Evolutionary conservation across 2,113 vertebrate species (phyloP).

Genomic region (Carassius auratus): DNA sequence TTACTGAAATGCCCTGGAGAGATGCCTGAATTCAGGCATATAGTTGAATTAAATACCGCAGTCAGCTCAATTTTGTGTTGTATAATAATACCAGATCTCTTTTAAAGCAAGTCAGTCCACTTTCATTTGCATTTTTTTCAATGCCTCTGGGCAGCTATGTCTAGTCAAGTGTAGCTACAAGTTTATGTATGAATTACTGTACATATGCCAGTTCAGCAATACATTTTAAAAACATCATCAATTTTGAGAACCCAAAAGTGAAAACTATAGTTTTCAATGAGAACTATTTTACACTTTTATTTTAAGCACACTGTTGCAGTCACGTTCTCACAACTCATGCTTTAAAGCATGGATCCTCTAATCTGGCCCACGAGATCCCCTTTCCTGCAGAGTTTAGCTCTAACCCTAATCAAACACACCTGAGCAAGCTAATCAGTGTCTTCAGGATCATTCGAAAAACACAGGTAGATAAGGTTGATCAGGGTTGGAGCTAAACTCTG

Average conservation of each 20-base stretch:
- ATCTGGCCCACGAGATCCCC: too few species aligned
- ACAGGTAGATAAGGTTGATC: too few species aligned
- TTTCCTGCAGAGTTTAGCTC: too few species aligned
- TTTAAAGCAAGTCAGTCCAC: not conserved
- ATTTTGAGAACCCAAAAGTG: not conserved
- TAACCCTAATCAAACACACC: too few species aligned
- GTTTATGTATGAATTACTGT: constrained; percentile 2
- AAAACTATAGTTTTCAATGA: not conserved
- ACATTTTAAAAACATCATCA: not conserved
- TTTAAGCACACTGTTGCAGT: not conserved
- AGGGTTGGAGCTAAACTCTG: too few species aligned
- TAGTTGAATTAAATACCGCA: not conserved
- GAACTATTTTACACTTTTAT: not conserved
- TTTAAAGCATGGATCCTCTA: not conserved
- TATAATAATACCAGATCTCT: not conserved
- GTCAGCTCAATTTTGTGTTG: not conserved
- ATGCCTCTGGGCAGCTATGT: not conserved
- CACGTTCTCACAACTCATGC: not conserved
- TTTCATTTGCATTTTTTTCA: not conserved
- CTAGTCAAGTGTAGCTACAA: not conserved
- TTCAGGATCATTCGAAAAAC: too few species aligned
- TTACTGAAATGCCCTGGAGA: constrained; percentile 12
- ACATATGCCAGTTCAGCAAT: not conserved
- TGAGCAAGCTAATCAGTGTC: too few species aligned
- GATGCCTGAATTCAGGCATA: not conserved